These are phyloP conservation scores for Drosophila sulfurigaster DNA, from an alignment of 1,140 invertebrate species.

Conservation along the genomic window DNA sequence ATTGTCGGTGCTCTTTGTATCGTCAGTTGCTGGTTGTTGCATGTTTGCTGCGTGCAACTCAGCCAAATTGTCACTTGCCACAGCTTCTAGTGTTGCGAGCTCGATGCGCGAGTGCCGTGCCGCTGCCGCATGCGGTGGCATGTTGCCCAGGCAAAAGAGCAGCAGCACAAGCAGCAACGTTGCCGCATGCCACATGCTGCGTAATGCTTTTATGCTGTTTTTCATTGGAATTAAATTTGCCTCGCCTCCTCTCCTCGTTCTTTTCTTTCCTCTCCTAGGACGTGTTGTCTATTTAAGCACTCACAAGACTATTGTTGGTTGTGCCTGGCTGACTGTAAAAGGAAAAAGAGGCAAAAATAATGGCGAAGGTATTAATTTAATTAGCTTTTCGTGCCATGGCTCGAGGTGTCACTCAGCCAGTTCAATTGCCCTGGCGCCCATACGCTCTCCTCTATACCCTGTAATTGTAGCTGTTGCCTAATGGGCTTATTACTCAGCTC, in stretches of 20 bases:
- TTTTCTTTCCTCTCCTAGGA: background rate
- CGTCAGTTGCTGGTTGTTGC: conserved; percentile 47
- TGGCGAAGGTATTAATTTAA: conserved; percentile 61
- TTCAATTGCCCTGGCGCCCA: conserved; percentile 34
- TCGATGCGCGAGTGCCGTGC: conserved; percentile 36
- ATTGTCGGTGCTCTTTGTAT: conserved; percentile 55
- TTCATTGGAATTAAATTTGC: conserved; percentile 51
- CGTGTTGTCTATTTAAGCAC: conserved; percentile 47
- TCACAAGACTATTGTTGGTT: conserved; percentile 2
- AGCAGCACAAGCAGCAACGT: conserved; percentile 24
- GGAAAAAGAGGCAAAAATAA: conserved; percentile 35
- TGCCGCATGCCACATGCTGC: conserved; percentile 56
- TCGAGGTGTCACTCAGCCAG: conserved; percentile 53
- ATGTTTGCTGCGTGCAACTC: conserved; percentile 39
- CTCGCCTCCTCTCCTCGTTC: background rate
- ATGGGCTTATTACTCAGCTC: conserved; percentile 45
- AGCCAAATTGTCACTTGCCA: conserved; percentile 53
- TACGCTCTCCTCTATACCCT: conserved; percentile 3
- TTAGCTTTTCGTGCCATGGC: conserved; percentile 57
- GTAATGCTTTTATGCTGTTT: conserved; percentile 48
- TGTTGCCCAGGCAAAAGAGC: conserved; percentile 19
- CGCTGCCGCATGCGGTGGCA: conserved; percentile 24
- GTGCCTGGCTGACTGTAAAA: background rate
- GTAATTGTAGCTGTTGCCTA: conserved; percentile 60
- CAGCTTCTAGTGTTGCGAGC: conserved; percentile 33